phyloP scores from a whole-genome alignment of 2,113 vertebrate genomes.

The Bombycilla garrulus region DNA sequence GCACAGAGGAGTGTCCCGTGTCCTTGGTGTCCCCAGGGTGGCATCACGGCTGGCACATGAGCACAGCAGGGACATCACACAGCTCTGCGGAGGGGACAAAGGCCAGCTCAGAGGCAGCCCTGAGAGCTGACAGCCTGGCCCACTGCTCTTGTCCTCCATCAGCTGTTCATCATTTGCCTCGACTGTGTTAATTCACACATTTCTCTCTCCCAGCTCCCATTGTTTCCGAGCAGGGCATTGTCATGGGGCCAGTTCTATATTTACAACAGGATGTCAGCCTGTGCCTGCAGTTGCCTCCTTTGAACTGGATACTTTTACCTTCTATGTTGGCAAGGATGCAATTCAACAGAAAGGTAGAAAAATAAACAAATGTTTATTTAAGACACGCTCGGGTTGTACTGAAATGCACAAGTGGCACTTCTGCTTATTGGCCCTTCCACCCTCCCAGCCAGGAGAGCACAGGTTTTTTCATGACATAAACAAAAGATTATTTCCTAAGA shows the following conservation, averaged over 20 bases:
- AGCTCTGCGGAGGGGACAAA: background rate
- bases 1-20: background rate
- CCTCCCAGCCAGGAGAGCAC: background rate
- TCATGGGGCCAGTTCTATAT: slow-evolving; percentile 58
- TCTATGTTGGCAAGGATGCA: slow-evolving; percentile 37
- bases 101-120: background rate
- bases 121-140: background rate
- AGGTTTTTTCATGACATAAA: slow-evolving; percentile 48
- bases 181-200: slow-evolving; percentile 42
- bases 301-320: slow-evolving; percentile 68
- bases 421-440: slow-evolving; percentile 9
- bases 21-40: background rate
- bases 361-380: slow-evolving; percentile 72
- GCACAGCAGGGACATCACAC: background rate
- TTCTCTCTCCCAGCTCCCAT: slow-evolving; percentile 53
- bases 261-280: slow-evolving; percentile 72
- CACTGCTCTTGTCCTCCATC: slow-evolving; percentile 1
- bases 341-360: slow-evolving; percentile 63
- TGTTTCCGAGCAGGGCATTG: slow-evolving; percentile 46
- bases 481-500: slow-evolving; percentile 64
- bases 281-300: slow-evolving; percentile 28
- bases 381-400: slow-evolving; percentile 16
- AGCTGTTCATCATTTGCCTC: slow-evolving; percentile 9
- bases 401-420: background rate
- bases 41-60: fast-evolving